These are phyloP conservation scores for Hoplodrina ambigua DNA, from an alignment of 2,888 invertebrate species.

Conservation along the genomic window DNA sequence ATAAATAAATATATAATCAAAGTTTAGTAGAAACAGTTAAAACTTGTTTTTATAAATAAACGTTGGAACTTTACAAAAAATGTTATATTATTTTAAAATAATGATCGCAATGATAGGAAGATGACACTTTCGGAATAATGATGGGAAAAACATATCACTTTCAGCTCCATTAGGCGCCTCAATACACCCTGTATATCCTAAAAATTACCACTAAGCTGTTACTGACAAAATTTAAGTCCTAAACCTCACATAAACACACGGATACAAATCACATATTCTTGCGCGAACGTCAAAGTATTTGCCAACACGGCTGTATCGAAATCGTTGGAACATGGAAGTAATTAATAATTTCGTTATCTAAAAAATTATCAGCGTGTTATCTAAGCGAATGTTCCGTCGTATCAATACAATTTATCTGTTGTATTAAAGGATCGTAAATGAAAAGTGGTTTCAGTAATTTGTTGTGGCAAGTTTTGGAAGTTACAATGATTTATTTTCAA, in stretches of 20 bases:
- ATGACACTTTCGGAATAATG: no score
- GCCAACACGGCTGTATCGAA: constrained; percentile 26
- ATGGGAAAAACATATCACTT: no score
- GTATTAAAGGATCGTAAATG: constrained; percentile 20
- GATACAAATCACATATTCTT: background rate
- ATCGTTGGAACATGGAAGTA: constrained; percentile 41
- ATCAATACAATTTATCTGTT: constrained; percentile 36
- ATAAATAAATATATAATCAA: no score
- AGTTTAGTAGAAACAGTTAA: no score
- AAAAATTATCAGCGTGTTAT: constrained; percentile 48
- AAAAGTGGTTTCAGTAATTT: background rate
- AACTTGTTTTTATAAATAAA: no score
- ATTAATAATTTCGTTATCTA: constrained; percentile 41
- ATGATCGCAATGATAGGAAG: no score
- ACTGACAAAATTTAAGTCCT: background rate
- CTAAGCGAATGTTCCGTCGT: constrained; percentile 31
- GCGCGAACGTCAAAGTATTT: background rate
- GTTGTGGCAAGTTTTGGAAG: background rate
- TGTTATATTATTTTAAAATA: no score
- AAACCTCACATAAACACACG: background rate
- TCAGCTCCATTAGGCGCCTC: no score
- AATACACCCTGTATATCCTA: no score
- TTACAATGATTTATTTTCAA: background rate
- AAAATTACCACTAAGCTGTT: no score
- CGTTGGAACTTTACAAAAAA: no score